Conservation (phyloP, 37 sponge, comb jelly and placozoan genomes). For the Beroe ovata region DNA sequence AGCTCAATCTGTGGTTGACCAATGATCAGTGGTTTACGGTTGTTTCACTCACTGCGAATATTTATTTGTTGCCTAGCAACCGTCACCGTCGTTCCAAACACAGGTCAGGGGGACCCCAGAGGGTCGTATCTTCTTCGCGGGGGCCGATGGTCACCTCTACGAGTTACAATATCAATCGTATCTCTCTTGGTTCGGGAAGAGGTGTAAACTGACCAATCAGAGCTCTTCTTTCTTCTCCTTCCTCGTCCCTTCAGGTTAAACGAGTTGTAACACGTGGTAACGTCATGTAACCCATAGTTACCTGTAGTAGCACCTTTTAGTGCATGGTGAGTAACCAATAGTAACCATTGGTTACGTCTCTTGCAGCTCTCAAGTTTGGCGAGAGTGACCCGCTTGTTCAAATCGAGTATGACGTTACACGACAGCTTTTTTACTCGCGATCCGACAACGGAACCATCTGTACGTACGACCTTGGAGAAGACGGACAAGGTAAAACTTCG, state of each 20-base stretch:
- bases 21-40: no score
- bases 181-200: constrained; percentile 88
- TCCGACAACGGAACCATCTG: constrained; percentile 77
- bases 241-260: constrained; percentile 86
- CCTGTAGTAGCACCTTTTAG: no score
- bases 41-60: no score
- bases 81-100: no score
- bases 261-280: no score
- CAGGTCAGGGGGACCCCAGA: constrained; percentile 69
- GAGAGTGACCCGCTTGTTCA: constrained; percentile 78
- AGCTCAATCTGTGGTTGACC: no score
- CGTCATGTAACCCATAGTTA: no score
- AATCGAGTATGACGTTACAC: constrained; percentile 74
- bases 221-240: constrained; percentile 83
- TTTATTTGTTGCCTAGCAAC: no score
- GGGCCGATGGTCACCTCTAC: constrained; percentile 90
- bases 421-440: constrained; percentile 83
- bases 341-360: no score
- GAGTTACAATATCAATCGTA: constrained; percentile 85
- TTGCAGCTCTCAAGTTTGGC: constrained; percentile 67
- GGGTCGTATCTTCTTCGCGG: constrained; percentile 87
- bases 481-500: constrained; percentile 75
- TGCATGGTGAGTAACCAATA: no score
- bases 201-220: constrained; percentile 86
- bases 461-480: constrained; percentile 83